These are phyloP conservation scores for Gobio occitaniae DNA, from an alignment of 2,797 vertebrate genomes.

Conservation along the genomic window DNA sequence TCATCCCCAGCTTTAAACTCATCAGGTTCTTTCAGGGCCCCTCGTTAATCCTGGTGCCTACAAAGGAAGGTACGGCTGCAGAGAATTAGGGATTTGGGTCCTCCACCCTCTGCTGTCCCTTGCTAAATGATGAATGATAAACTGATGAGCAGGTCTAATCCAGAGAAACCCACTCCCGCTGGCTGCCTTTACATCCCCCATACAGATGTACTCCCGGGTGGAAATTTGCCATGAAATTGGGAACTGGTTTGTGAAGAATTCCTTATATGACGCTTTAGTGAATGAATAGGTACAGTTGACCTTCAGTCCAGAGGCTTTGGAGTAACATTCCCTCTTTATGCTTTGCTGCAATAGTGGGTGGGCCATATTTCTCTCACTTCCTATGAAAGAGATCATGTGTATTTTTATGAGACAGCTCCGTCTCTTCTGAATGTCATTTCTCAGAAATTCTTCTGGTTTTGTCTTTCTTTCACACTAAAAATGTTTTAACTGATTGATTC, in stretches of 20 bases:
- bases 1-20: slow-evolving; percentile 94
- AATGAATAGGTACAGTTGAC: slow-evolving; percentile 71
- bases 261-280: slow-evolving; percentile 67
- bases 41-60: slow-evolving; percentile 93
- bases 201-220: slow-evolving; percentile 80
- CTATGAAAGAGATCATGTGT: slow-evolving; percentile 33
- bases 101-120: slow-evolving; percentile 60
- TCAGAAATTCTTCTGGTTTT: neutral
- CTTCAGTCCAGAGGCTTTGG: slow-evolving; percentile 52
- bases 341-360: slow-evolving; percentile 63
- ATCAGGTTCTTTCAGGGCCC: slow-evolving; percentile 87
- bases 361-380: slow-evolving; percentile 58
- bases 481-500: too few species aligned
- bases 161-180: slow-evolving; percentile 87
- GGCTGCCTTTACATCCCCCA: slow-evolving; percentile 85
- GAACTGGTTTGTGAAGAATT: slow-evolving; percentile 72
- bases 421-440: neutral
- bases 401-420: slow-evolving; percentile 9
- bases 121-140: slow-evolving; percentile 90
- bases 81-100: slow-evolving; percentile 88
- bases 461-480: too few species aligned
- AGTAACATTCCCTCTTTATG: slow-evolving; percentile 62
- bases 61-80: slow-evolving; percentile 89
- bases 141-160: slow-evolving; percentile 88
- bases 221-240: slow-evolving; percentile 81